Evolutionary conservation across 2,888 invertebrate genomes (phyloP).

Genomic region (Plusia festucae): DNA sequence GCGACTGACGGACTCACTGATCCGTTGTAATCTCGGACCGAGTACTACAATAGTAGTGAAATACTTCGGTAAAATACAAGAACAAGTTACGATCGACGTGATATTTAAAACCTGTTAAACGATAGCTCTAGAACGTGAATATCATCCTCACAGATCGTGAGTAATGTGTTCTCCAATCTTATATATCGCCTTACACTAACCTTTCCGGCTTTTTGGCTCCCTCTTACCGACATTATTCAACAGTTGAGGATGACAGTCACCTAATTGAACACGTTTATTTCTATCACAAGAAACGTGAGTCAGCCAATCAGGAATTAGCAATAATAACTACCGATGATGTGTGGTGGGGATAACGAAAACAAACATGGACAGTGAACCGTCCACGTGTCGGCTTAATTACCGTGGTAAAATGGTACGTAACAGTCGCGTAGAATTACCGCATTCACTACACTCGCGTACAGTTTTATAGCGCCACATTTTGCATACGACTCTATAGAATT

Average conservation of each 20-base stretch:
- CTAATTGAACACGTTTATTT: slow-evolving; percentile 43
- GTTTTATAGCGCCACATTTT: slow-evolving; percentile 51
- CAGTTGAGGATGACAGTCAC: slow-evolving; percentile 20
- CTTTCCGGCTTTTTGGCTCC: slow-evolving; percentile 40
- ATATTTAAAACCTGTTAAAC: neutral
- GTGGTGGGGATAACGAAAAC: slow-evolving; percentile 45
- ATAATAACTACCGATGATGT: slow-evolving; percentile 32
- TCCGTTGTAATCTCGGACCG: slow-evolving; percentile 1
- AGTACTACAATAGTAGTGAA: neutral
- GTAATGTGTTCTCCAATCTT: slow-evolving; percentile 18
- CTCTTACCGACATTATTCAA: slow-evolving; percentile 26
- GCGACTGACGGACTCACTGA: neutral
- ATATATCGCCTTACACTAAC: slow-evolving; percentile 22
- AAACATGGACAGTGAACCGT: slow-evolving; percentile 50
- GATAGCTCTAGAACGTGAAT: slow-evolving; percentile 8
- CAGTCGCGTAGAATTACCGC: slow-evolving; percentile 40
- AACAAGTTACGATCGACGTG: neutral
- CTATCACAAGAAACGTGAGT: slow-evolving; percentile 44
- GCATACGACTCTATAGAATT: slow-evolving; percentile 62
- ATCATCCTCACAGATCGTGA: slow-evolving; percentile 9
- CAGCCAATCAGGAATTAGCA: slow-evolving; percentile 51
- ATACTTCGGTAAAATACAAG: neutral
- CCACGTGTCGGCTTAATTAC: slow-evolving; percentile 45
- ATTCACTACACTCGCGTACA: slow-evolving; percentile 35
- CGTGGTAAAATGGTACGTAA: slow-evolving; percentile 47